These are phyloP conservation scores for Phlogophora meticulosa DNA, from an alignment of 2,888 invertebrate genomes.

Conservation along the genomic window DNA sequence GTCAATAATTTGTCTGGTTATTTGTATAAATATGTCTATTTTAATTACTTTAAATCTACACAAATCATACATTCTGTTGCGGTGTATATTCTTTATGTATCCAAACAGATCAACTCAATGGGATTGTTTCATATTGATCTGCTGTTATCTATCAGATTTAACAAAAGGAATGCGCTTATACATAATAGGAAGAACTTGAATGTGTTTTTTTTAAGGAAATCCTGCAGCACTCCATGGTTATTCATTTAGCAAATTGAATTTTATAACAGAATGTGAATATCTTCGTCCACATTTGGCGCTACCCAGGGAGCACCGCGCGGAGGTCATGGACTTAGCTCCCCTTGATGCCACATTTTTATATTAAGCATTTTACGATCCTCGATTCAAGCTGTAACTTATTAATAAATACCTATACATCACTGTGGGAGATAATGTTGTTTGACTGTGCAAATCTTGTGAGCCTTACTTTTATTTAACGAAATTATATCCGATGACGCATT, in stretches of 20 bases:
- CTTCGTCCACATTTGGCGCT: conserved; percentile 89
- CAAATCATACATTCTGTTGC: conserved; percentile 42
- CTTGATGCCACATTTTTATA: conserved; percentile 81
- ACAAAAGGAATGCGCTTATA: conserved; percentile 54
- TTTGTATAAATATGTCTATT: conserved; percentile 66
- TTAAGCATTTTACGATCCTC: conserved; percentile 65
- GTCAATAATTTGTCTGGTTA: conserved; percentile 64
- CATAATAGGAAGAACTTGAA: conserved; percentile 53
- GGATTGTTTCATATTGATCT: conserved; percentile 35
- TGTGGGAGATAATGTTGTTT: conserved; percentile 51
- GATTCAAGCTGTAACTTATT: conserved; percentile 65
- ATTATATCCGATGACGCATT: conserved; percentile 54
- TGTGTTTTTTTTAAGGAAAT: conserved; percentile 42
- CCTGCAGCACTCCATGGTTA: conserved; percentile 61
- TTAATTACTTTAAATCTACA: conserved; percentile 57
- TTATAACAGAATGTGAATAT: conserved; percentile 78
- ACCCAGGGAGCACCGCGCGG: conserved; percentile 91
- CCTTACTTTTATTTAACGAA: conserved; percentile 58
- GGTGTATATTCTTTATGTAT: conserved; percentile 43
- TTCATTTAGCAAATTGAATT: conserved; percentile 57
- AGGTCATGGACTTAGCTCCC: conserved; percentile 90
- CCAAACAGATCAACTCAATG: conserved; percentile 48
- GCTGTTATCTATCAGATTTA: conserved; percentile 33
- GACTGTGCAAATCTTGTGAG: conserved; percentile 61
- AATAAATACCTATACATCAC: conserved; percentile 56